Conservation (phyloP, 2,797 vertebrate species). For the Knipowitschia caucasica region DNA sequence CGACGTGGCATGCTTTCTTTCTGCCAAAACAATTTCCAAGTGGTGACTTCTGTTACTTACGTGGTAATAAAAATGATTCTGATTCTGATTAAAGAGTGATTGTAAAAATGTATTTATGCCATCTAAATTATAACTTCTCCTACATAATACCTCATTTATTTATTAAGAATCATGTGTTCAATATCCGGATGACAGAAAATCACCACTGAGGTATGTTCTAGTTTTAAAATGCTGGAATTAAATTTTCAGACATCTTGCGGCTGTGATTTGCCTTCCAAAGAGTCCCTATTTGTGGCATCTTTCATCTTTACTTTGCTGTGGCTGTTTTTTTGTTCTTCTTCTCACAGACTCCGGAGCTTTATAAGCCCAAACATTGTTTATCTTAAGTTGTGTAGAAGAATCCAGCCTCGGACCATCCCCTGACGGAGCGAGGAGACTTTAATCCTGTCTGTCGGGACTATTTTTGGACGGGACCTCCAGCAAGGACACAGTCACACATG, state of each 20-base stretch:
- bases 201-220: too few species aligned
- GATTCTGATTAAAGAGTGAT: too few species aligned
- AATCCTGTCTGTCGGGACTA: constrained; percentile 32
- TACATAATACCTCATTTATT: too few species aligned
- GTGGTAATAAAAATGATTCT: too few species aligned
- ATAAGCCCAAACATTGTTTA: background rate
- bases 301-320: background rate
- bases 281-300: background rate
- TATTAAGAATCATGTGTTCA: too few species aligned
- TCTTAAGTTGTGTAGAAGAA: constrained; percentile 4
- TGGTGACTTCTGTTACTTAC: too few species aligned
- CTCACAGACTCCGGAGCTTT: background rate
- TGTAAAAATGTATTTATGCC: too few species aligned
- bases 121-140: too few species aligned
- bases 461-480: constrained; percentile 35
- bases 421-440: constrained; percentile 30
- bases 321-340: too few species aligned
- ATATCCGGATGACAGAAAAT: too few species aligned
- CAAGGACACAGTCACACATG: background rate
- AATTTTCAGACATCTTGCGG: background rate
- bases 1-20: too few species aligned
- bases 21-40: too few species aligned
- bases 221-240: background rate
- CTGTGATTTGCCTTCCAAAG: background rate
- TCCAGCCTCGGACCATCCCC: constrained; percentile 37